phyloP scores from a whole-genome alignment of 2,888 invertebrate species.

The Gasteruption jaculator region DNA sequence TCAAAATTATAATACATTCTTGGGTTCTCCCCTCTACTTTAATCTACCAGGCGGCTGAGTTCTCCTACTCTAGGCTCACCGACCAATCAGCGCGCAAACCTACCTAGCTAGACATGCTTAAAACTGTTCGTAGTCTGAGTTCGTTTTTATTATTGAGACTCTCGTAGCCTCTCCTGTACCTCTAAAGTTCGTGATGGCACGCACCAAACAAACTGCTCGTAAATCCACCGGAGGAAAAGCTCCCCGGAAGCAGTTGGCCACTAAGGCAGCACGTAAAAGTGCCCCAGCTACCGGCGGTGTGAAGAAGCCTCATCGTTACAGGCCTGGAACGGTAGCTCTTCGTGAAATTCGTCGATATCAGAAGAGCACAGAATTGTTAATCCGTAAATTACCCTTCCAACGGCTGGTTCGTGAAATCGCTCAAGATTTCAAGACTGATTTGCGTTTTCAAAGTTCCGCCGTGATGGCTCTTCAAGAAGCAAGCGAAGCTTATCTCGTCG shows the following conservation, averaged over 20 bases:
- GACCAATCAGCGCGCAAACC: no score
- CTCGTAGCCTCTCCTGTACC: neutral
- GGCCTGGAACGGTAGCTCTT: constrained; percentile 91
- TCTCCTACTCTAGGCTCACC: no score
- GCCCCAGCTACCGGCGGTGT: constrained; percentile 94
- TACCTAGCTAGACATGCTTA: no score
- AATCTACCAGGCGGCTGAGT: no score
- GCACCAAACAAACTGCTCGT: constrained; percentile 95
- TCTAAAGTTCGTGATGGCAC: constrained; percentile 68
- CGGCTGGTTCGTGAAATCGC: constrained; percentile 95
- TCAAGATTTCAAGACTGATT: constrained; percentile 94
- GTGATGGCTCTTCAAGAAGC: constrained; percentile 91
- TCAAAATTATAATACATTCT: no score
- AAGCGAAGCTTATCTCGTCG: constrained; percentile 86
- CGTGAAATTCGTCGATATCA: constrained; percentile 97
- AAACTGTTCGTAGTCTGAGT: no score
- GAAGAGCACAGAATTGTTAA: constrained; percentile 91
- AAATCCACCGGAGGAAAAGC: constrained; percentile 97
- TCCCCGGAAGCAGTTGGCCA: constrained; percentile 87
- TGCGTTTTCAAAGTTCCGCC: constrained; percentile 93
- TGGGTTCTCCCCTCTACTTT: no score
- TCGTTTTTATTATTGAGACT: no score
- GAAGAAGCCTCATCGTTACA: constrained; percentile 95
- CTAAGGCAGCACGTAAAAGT: constrained; percentile 92
- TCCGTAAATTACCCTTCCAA: constrained; percentile 94